phyloP scores from a whole-genome alignment of 2,797 vertebrate genomes.

The Muscicapa striata region DNA sequence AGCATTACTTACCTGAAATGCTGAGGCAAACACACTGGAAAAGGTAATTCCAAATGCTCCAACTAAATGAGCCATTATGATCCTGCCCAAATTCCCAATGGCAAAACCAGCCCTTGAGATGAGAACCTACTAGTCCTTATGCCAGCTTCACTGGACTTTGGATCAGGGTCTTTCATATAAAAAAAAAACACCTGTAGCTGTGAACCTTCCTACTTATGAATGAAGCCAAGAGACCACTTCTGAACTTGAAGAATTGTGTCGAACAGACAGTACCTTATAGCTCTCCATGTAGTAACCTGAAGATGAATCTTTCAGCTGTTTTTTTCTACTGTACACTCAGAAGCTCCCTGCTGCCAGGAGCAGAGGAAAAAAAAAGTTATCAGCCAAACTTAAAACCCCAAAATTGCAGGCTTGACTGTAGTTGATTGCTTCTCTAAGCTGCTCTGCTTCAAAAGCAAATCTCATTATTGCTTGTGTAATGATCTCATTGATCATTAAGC shows the following conservation, averaged over 20 bases:
- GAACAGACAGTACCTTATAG: neutral
- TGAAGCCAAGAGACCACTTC: neutral
- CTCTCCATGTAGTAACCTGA: neutral
- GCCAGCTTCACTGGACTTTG: neutral
- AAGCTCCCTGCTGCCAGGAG: neutral
- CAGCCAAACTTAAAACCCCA: neutral
- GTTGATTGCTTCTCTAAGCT: slow-evolving; percentile 7
- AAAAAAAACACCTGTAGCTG: neutral
- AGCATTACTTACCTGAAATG: neutral
- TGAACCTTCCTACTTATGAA: neutral
- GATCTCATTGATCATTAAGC: slow-evolving; percentile 17
- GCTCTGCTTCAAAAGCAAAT: slow-evolving; percentile 6
- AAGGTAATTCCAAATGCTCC: neutral
- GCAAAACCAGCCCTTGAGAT: neutral
- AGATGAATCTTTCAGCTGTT: neutral
- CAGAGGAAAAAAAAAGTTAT: neutral
- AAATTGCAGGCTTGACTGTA: neutral
- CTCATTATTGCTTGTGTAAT: neutral
- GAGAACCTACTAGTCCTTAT: neutral
- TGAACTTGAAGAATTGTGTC: neutral
- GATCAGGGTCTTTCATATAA: neutral
- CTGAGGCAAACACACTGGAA: neutral
- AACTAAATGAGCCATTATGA: neutral
- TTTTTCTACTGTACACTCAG: neutral
- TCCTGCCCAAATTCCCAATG: neutral